phyloP scores from a whole-genome alignment of 2,888 invertebrate genomes.

The Calephelis perditalis region DNA sequence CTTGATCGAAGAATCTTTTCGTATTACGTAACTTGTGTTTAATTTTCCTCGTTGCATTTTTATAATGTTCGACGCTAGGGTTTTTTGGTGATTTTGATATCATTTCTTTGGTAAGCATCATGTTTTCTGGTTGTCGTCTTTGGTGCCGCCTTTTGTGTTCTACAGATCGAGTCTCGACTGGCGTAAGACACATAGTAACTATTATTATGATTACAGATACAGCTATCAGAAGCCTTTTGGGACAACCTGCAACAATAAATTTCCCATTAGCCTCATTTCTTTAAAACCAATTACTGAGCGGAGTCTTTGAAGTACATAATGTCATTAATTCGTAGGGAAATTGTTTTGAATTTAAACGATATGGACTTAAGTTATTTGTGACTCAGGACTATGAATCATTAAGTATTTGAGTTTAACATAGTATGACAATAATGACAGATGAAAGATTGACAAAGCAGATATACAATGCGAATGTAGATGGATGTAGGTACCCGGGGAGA shows the following conservation, averaged over 20 bases:
- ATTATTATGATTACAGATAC: constrained; percentile 61
- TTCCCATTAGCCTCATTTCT: constrained; percentile 8
- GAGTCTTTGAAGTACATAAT: constrained; percentile 10
- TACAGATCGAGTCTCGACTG: constrained; percentile 52
- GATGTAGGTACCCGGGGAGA: no score
- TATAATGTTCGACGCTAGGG: constrained; percentile 46
- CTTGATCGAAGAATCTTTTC: constrained; percentile 52
- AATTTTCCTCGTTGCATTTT: constrained; percentile 54
- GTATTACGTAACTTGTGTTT: constrained; percentile 58
- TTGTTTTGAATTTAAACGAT: constrained; percentile 8
- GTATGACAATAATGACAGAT: no score
- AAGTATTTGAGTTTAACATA: background rate
- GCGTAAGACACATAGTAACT: constrained; percentile 58
- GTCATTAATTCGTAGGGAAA: constrained; percentile 8
- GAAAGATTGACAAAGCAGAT: no score
- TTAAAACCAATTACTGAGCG: constrained; percentile 8
- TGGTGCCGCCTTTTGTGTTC: constrained; percentile 56
- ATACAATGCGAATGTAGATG: no score
- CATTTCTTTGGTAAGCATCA: constrained; percentile 48
- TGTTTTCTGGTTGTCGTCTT: constrained; percentile 44
- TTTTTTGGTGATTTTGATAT: constrained; percentile 42
- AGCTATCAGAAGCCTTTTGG: constrained; percentile 75
- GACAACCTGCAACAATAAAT: constrained; percentile 67
- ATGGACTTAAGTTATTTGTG: constrained; percentile 4
- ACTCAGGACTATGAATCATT: constrained; percentile 8